Evolutionary conservation across 2,888 invertebrate genomes (phyloP).

Genomic region (Mongoloraphidia duomilia): DNA sequence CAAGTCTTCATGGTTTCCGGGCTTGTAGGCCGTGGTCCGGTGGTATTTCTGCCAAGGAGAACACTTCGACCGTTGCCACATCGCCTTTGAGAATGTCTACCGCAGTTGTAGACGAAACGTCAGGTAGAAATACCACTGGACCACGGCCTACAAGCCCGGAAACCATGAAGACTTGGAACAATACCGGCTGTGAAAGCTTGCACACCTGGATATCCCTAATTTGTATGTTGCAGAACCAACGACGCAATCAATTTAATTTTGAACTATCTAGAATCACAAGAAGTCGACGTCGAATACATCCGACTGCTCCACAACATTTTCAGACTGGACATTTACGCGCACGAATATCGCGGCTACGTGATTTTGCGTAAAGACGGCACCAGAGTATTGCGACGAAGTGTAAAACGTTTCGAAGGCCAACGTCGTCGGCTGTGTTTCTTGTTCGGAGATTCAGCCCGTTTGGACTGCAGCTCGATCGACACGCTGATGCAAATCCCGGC

Average conservation of each 20-base stretch:
- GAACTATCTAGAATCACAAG: slow-evolving; percentile 42
- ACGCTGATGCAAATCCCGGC: slow-evolving; percentile 50
- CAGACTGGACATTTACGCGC: slow-evolving; percentile 30
- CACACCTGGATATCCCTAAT: too few species aligned
- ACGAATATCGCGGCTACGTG: slow-evolving; percentile 48
- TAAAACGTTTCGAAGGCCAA: slow-evolving; percentile 45
- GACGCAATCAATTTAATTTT: slow-evolving; percentile 53
- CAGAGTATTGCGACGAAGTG: slow-evolving; percentile 30
- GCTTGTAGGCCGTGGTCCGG: too few species aligned
- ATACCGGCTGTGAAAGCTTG: too few species aligned
- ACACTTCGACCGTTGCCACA: too few species aligned
- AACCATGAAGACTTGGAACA: too few species aligned
- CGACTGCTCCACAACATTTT: slow-evolving; percentile 43
- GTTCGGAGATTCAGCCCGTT: slow-evolving; percentile 62
- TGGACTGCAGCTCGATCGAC: slow-evolving; percentile 55
- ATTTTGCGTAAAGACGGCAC: slow-evolving; percentile 25
- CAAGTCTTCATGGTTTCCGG: slow-evolving; percentile 37
- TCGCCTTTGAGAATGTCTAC: too few species aligned
- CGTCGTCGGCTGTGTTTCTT: slow-evolving; percentile 52
- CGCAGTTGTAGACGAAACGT: too few species aligned
- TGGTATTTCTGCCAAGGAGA: too few species aligned
- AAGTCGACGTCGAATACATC: slow-evolving; percentile 46
- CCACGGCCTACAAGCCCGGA: too few species aligned
- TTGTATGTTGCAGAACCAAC: slow-evolving; percentile 44
- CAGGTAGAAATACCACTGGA: too few species aligned